Conservation (phyloP, 2,888 invertebrate genomes). For the Sarcophaga carnaria region DNA sequence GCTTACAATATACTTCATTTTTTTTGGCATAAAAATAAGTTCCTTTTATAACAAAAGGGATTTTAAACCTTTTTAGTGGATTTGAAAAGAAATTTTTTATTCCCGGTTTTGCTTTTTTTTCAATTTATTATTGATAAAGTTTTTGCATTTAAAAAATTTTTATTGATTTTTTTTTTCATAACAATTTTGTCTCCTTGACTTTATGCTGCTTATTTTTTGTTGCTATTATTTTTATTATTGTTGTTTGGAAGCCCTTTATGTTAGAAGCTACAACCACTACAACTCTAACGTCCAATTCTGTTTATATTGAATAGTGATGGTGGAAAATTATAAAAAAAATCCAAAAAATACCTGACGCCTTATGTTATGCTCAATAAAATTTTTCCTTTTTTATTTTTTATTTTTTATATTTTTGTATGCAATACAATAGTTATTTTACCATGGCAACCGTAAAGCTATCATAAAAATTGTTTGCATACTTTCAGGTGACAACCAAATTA, state of each 20-base stretch:
- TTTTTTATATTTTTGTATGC: not conserved
- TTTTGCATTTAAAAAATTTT: too few relatives aligned
- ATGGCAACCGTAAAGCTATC: conserved; percentile 1
- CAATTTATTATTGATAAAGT: too few relatives aligned
- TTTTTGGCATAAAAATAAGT: too few relatives aligned
- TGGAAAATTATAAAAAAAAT: not conserved
- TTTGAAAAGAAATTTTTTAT: too few relatives aligned
- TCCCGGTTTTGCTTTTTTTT: too few relatives aligned
- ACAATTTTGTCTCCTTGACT: too few relatives aligned
- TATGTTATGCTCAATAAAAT: conserved; percentile 45
- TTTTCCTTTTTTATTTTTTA: not conserved
- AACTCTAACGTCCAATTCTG: conserved; percentile 14
- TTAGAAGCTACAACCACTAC: not conserved
- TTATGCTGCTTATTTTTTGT: not conserved
- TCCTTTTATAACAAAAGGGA: too few relatives aligned
- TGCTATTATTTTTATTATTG: not conserved
- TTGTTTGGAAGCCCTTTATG: not conserved
- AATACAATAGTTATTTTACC: not conserved
- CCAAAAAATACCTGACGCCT: conserved; percentile 34
- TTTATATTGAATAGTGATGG: conserved; percentile 17
- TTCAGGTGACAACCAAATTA: conserved; percentile 67
- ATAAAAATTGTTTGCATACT: conserved; percentile 63
- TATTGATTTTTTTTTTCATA: too few relatives aligned
- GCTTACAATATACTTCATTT: too few relatives aligned
- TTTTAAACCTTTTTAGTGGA: too few relatives aligned